Conservation (phyloP, 35 echinoderm and acorn worm species). For the Ophiothrix spiculata region DNA sequence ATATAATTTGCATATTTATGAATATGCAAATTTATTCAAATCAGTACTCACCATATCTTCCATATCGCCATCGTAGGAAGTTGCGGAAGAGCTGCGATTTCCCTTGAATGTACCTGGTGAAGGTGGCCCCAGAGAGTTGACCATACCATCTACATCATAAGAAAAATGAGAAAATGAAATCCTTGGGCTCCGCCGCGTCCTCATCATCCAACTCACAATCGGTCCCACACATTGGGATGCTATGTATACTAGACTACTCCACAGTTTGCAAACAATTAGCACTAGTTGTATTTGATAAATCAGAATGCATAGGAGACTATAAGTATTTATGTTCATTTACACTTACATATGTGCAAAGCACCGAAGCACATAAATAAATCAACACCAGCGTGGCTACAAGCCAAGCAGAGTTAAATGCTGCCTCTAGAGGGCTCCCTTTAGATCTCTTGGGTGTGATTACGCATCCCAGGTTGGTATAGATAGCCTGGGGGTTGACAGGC, state of each 20-base stretch:
- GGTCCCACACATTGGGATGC: neutral
- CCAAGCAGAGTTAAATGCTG: neutral
- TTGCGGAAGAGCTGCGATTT: constrained; percentile 9
- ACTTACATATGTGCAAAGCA: neutral
- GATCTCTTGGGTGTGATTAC: neutral
- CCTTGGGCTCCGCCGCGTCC: neutral
- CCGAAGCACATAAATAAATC: neutral
- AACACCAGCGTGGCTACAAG: neutral
- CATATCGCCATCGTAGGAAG: neutral
- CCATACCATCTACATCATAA: neutral
- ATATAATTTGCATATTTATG: neutral
- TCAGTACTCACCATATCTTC: neutral
- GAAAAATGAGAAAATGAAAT: neutral
- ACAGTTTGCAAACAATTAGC: neutral
- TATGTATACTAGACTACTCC: constrained; percentile 1
- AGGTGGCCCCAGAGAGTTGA: neutral
- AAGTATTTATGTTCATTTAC: neutral
- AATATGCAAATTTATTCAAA: neutral
- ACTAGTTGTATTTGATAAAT: neutral
- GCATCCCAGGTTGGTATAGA: neutral
- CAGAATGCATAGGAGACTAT: constrained; percentile 1
- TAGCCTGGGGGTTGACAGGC: neutral
- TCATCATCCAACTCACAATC: constrained; percentile 3
- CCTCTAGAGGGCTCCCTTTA: neutral
- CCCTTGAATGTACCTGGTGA: neutral